A percentile compares a stretch with the other conserved stretches of the same genome.
phyloP scores from a whole-genome alignment of 2,113 vertebrate genomes.

The Nycticryphes semicollaris region DNA sequence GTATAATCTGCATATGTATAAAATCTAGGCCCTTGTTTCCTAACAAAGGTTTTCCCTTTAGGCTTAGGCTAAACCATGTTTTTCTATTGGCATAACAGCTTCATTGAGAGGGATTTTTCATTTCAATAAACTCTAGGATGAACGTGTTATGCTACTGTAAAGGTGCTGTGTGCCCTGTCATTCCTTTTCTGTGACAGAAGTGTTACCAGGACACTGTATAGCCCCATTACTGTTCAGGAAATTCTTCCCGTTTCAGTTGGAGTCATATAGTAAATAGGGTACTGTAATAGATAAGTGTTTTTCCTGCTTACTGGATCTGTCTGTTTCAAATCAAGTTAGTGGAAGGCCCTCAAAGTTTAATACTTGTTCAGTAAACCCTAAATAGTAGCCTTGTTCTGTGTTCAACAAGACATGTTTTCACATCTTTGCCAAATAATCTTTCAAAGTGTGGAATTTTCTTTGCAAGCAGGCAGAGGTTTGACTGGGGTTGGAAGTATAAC shows the following conservation, averaged over 20 bases:
- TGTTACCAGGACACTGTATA: not conserved
- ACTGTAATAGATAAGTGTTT: not conserved
- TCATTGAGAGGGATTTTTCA: not conserved
- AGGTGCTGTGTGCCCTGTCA: not conserved
- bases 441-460: not conserved
- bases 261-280: not conserved
- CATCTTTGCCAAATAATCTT: not conserved
- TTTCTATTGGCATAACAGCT: not conserved
- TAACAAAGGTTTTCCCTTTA: not conserved
- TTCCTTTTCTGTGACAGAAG: not conserved
- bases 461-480: not conserved
- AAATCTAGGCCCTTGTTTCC: not conserved
- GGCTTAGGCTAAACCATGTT: not conserved
- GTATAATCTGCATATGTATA: not conserved
- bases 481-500: not conserved
- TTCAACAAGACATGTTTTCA: not conserved
- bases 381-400: not conserved
- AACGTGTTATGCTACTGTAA: not conserved
- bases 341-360: not conserved
- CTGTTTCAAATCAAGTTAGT: not conserved
- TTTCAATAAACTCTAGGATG: not conserved
- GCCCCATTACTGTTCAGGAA: not conserved
- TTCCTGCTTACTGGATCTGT: not conserved
- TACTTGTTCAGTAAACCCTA: not conserved
- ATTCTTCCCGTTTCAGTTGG: not conserved